Conservation (phyloP, 2,888 invertebrate genomes). For the Phortica magna region DNA sequence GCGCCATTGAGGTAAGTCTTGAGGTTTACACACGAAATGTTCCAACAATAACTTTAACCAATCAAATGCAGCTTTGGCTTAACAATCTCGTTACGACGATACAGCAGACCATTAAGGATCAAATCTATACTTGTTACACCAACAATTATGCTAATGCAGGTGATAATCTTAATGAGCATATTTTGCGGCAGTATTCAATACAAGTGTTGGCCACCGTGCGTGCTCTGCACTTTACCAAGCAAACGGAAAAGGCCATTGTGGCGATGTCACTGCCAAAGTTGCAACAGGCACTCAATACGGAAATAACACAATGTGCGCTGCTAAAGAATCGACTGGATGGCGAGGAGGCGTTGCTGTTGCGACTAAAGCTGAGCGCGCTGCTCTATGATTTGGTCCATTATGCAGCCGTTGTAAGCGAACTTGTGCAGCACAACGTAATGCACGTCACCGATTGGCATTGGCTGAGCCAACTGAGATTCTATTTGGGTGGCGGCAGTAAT, state of each 20-base stretch:
- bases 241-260: constrained; percentile 88
- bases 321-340: constrained; percentile 62
- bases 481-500: constrained; percentile 76
- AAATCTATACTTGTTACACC: constrained; percentile 81
- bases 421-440: constrained; percentile 85
- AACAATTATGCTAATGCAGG: constrained; percentile 51
- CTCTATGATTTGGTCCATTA: constrained; percentile 96
- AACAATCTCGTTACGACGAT: constrained; percentile 89
- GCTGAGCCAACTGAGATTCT: constrained; percentile 95
- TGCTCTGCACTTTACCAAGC: constrained; percentile 90
- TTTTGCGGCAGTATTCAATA: constrained; percentile 79
- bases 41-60: constrained; percentile 4
- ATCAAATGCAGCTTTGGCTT: constrained; percentile 69
- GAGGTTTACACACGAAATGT: not conserved
- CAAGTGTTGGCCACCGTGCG: constrained; percentile 92
- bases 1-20: constrained; percentile 71
- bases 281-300: constrained; percentile 79
- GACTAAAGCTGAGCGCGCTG: constrained; percentile 93
- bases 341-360: constrained; percentile 80
- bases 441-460: constrained; percentile 91
- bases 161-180: constrained; percentile 77
- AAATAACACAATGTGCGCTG: constrained; percentile 69
- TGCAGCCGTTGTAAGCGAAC: constrained; percentile 87
- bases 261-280: constrained; percentile 82
- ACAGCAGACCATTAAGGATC: constrained; percentile 85